These are phyloP conservation scores for Anhinga rufa DNA, from an alignment of 2,113 vertebrate genomes.

Conservation along the genomic window DNA sequence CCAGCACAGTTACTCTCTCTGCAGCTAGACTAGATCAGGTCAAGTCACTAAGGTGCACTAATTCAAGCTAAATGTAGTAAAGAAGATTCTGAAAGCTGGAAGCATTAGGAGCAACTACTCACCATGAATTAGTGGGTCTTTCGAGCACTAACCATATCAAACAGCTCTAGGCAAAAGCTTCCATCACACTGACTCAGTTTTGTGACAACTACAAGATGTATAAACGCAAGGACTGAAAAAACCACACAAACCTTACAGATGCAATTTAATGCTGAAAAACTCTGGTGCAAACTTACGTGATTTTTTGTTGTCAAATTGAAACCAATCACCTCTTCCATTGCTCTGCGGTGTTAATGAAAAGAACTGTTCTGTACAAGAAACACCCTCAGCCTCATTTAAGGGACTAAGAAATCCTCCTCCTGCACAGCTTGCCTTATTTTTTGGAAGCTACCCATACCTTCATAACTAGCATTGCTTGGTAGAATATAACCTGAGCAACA, in stretches of 20 bases:
- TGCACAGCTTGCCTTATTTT: not conserved
- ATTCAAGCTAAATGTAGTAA: constrained; percentile 15
- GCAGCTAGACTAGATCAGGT: not conserved
- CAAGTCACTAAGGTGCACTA: not conserved
- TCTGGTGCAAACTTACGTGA: not conserved
- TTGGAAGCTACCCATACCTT: not conserved
- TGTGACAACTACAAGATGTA: not conserved
- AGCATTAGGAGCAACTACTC: not conserved
- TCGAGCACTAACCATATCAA: not conserved
- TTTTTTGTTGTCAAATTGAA: not conserved
- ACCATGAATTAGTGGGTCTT: not conserved
- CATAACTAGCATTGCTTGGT: not conserved
- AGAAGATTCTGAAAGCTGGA: constrained; percentile 13
- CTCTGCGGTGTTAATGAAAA: not conserved
- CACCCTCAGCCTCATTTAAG: not conserved
- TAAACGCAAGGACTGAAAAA: not conserved
- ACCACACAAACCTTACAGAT: not conserved
- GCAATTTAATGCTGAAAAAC: not conserved
- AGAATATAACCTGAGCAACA: not conserved
- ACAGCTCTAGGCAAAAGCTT: not conserved
- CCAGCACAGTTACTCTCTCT: not conserved
- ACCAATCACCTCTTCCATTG: not conserved
- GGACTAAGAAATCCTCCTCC: not conserved
- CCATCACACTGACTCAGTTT: not conserved
- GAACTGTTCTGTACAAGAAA: not conserved